A percentile compares a stretch with the other conserved stretches of the same genome.
Evolutionary conservation across 2,797 vertebrate genomes (phyloP).

Genomic region (Falco berigora): DNA sequence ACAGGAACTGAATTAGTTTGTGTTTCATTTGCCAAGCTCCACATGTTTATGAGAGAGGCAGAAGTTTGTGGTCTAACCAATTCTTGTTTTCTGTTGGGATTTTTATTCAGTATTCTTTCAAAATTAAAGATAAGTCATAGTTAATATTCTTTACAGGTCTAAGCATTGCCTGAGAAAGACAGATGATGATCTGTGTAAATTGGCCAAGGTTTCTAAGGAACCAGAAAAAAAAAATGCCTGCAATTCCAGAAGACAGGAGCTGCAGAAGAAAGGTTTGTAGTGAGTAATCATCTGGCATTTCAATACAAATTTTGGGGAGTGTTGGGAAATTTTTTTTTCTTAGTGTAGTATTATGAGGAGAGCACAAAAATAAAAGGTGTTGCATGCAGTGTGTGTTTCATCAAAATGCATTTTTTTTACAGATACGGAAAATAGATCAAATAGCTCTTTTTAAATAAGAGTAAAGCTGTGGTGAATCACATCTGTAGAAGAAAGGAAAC

Average conservation of each 20-base stretch:
- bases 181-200: conserved; percentile 21
- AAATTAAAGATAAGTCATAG: neutral
- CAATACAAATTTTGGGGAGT: neutral
- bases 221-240: conserved; percentile 28
- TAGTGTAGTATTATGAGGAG: neutral
- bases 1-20: neutral
- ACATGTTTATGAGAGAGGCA: neutral
- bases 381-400: neutral
- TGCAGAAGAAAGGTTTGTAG: conserved; percentile 71
- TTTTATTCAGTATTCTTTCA: neutral
- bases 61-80: neutral
- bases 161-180: neutral
- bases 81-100: neutral
- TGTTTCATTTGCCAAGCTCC: neutral
- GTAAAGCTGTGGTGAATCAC: neutral
- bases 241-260: conserved; percentile 19
- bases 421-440: neutral
- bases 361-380: neutral
- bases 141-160: conserved; percentile 57
- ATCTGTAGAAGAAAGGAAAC: neutral
- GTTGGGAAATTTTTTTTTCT: neutral
- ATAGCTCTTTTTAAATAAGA: neutral
- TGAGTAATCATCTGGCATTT: neutral
- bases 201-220: conserved; percentile 3
- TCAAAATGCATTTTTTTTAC: neutral